Base-by-base conservation (phyloP, 2,888 invertebrate genomes). In the Labia minor region DNA sequence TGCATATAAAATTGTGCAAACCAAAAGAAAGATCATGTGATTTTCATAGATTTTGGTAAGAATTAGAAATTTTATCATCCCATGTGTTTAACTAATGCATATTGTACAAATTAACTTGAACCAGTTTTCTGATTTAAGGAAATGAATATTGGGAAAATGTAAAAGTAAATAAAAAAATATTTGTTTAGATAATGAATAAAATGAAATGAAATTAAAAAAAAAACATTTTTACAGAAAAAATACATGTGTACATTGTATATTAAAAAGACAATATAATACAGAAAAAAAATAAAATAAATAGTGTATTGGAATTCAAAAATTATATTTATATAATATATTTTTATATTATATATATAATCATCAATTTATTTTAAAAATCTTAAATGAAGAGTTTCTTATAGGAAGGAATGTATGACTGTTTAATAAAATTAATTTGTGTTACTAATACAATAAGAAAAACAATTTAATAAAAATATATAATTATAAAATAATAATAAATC, bases 151-250 rank as follows among this genome's bases (percentile, higher is more conserved):
- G 14, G 49, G 49, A 49, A 49, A 14, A 49, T 49, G 49, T 11
- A 49, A 49, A 16, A n/a, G 11, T 33, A 33, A 33, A 33, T 49
- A 8, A 49, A 26, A 26, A 26, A 26, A 26, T 26, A 26, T 26
- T 26, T 6, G 8, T 8, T 26, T n/a, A 33, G 33, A n/a, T n/a
- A 49, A 49, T 49, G 49, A 49, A 49, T 49, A 49, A 49, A 49
- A 49, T 49, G 14, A 49, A 10, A 49, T 49, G 49, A 49, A 49
- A 49, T 49, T 49, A 49, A 49, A 49, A 49, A 49, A 49, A 49
- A 49, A 49, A 49, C 49, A 49, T 49, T 49, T 49, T 49, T 49
- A 49, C 49, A 49, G 49, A 49, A 49, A n/a, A 49, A 49, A 49
- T 49, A 49, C 49, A 49, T n/a, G 49, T 49, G 49, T 49, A 49